These are phyloP conservation scores for Mechanitis mazaeus DNA, from an alignment of 2,888 invertebrate species.

Conservation along the genomic window DNA sequence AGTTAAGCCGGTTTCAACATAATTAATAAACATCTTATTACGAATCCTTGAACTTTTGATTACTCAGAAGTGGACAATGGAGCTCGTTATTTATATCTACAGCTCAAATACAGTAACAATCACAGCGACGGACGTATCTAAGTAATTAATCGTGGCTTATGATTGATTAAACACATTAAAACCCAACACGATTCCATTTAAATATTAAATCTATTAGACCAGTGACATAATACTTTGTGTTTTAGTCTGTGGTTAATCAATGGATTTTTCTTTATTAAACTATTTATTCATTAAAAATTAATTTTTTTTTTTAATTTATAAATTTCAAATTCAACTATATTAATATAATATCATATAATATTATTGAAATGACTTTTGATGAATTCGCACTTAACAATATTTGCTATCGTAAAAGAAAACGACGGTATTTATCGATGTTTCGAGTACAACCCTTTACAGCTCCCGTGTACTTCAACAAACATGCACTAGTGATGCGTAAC, in stretches of 20 bases:
- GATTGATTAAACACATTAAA: conserved; percentile 76
- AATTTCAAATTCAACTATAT: too few species aligned
- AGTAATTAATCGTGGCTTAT: conserved; percentile 74
- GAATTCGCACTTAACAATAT: conserved; percentile 46
- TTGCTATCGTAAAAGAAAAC: conserved; percentile 63
- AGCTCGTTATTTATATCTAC: conserved; percentile 62
- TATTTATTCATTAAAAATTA: too few species aligned
- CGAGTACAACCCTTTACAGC: conserved; percentile 70
- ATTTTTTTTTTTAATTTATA: too few species aligned
- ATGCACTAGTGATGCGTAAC: conserved; percentile 75
- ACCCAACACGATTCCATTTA: conserved; percentile 70
- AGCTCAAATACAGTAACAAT: conserved; percentile 53
- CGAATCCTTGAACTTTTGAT: conserved; percentile 71
- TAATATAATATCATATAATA: too few species aligned
- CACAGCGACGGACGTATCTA: conserved; percentile 61
- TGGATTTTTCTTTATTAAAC: not conserved
- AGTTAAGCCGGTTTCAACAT: conserved; percentile 52
- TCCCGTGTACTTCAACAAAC: conserved; percentile 63
- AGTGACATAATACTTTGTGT: conserved; percentile 67
- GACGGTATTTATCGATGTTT: conserved; percentile 64
- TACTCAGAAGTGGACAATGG: conserved; percentile 66
- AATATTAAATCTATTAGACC: conserved; percentile 70
- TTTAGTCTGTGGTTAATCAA: conserved; percentile 1
- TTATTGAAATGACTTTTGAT: conserved; percentile 18
- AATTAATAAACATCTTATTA: conserved; percentile 71